A percentile compares a stretch with the other conserved stretches of the same genome.
Evolutionary conservation across 2,797 vertebrate genomes (phyloP).

Genomic region (Myioborus melanocephalus): DNA sequence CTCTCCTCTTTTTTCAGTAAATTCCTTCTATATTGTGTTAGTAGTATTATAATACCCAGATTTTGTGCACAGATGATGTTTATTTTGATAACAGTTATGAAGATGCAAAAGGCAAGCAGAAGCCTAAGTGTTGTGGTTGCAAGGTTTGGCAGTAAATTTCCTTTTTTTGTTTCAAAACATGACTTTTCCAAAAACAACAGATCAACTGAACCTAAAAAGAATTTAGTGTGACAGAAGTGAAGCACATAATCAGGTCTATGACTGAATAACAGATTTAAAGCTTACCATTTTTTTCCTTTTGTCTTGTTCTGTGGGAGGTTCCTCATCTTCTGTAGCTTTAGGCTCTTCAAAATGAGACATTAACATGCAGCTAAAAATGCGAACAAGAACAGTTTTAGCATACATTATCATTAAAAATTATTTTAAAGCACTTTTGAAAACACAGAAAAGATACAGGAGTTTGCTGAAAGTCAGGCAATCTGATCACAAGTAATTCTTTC

Average conservation of each 20-base stretch:
- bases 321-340: constrained; percentile 89
- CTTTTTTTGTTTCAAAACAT: not conserved
- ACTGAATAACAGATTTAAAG: not conserved
- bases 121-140: not conserved
- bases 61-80: not conserved
- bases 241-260: not conserved
- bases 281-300: constrained; percentile 94
- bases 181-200: not conserved
- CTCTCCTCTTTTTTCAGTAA: not conserved
- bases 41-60: not conserved
- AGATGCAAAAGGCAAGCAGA: not conserved
- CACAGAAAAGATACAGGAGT: not conserved
- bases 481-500: not conserved
- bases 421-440: not conserved
- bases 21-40: not conserved
- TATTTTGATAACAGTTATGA: not conserved
- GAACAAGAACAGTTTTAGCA: not conserved
- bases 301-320: constrained; percentile 96
- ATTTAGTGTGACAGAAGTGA: not conserved
- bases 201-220: not conserved
- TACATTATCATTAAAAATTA: not conserved
- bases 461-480: not conserved
- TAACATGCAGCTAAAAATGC: constrained; percentile 90
- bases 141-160: not conserved
- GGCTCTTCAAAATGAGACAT: constrained; percentile 91